phyloP scores from a whole-genome alignment of 1,140 invertebrate species.

The Leptinotarsa defecta region DNA sequence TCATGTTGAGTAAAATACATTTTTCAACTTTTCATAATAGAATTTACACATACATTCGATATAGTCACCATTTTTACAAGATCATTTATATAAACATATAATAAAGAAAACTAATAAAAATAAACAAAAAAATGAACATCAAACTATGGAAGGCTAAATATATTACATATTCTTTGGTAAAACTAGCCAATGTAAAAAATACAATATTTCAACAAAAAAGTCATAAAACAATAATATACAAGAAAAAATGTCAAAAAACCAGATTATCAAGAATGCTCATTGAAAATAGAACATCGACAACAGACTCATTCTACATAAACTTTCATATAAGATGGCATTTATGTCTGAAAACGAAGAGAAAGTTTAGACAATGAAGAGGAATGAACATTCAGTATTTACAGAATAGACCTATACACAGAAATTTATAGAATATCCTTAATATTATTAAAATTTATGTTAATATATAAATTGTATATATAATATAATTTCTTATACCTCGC shows the following conservation, averaged over 20 bases:
- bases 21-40: constrained; percentile 51
- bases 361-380: constrained; percentile 29
- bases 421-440: constrained; percentile 43
- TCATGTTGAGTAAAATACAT: constrained; percentile 53
- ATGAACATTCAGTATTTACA: constrained; percentile 49
- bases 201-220: constrained; percentile 44
- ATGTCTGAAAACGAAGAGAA: constrained; percentile 29
- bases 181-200: constrained; percentile 51
- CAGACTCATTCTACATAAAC: constrained; percentile 19
- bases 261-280: neutral
- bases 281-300: neutral
- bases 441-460: constrained; percentile 47
- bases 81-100: constrained; percentile 45
- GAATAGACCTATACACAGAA: constrained; percentile 46
- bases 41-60: constrained; percentile 51
- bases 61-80: constrained; percentile 52
- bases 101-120: constrained; percentile 44
- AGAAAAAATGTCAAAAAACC: constrained; percentile 34
- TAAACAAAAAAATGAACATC: constrained; percentile 46
- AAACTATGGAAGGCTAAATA: constrained; percentile 48
- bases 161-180: constrained; percentile 55
- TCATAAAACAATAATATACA: constrained; percentile 40
- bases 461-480: constrained; percentile 48
- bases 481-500: constrained; percentile 49
- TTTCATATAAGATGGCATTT: constrained; percentile 4